A percentile compares a stretch with the other conserved stretches of the same genome.
Evolutionary conservation across 2,113 vertebrate genomes (phyloP).

Genomic region (Cavia porcellus): DNA sequence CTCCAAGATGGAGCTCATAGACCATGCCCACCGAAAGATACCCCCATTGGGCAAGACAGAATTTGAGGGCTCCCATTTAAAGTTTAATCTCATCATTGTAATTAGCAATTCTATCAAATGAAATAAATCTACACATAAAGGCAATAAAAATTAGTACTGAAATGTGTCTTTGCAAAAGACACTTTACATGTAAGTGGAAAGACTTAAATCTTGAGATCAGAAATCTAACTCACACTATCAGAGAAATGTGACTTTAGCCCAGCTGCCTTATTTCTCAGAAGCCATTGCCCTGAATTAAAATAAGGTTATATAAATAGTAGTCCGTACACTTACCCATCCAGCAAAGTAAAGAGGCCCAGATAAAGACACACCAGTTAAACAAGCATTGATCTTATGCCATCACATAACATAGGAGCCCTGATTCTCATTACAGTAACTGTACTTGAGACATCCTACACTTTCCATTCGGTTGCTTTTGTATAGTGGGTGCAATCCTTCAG

Average conservation of each 20-base stretch:
- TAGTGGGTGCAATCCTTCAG: background rate
- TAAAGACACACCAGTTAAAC: background rate
- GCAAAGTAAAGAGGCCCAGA: background rate
- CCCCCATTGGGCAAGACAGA: background rate
- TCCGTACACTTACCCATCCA: background rate
- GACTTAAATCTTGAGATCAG: background rate
- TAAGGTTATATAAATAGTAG: background rate
- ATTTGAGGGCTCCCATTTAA: background rate
- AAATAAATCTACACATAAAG: background rate
- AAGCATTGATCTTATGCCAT: background rate
- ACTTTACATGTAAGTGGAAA: background rate
- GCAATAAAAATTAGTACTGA: background rate
- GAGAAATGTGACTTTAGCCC: background rate
- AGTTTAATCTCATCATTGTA: background rate
- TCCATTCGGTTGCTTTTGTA: background rate
- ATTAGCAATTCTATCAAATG: background rate
- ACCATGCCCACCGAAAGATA: background rate
- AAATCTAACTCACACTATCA: background rate
- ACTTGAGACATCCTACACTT: background rate
- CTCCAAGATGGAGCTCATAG: background rate
- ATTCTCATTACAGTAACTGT: background rate
- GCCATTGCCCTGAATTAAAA: background rate
- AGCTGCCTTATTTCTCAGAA: background rate
- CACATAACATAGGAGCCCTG: fast-evolving
- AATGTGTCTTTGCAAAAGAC: constrained; percentile 11